Conservation (phyloP, 1,140 invertebrate genomes). For the Temnothorax curvispinosus region DNA sequence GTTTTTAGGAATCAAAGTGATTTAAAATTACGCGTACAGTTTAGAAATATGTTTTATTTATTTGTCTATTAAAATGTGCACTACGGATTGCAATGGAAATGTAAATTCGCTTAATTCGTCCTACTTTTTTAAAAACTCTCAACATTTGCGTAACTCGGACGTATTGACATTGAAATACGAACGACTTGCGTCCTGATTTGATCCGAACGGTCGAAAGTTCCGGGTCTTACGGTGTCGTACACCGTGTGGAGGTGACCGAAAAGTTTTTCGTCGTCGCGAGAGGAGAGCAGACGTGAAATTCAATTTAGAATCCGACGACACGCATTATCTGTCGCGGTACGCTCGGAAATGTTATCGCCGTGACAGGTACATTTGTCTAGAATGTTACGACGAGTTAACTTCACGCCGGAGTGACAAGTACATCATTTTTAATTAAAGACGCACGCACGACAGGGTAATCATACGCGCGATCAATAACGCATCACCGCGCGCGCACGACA, state of each 20-base stretch:
- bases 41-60: not conserved
- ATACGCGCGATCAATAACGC: constrained; percentile 51
- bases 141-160: not conserved
- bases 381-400: constrained; percentile 63
- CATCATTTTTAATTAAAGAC: constrained; percentile 69
- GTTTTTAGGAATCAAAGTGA: not conserved
- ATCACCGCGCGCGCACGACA: constrained; percentile 45
- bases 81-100: not conserved
- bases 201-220: not conserved
- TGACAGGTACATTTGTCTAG: constrained; percentile 71
- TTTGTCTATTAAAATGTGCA: not conserved
- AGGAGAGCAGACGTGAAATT: constrained; percentile 55
- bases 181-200: not conserved
- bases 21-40: constrained; percentile 5
- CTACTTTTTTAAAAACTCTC: not conserved
- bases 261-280: constrained; percentile 32
- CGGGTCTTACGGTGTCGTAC: not conserved
- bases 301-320: constrained; percentile 66
- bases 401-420: constrained; percentile 61
- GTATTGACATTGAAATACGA: not conserved
- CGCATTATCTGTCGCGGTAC: constrained; percentile 67
- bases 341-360: constrained; percentile 65
- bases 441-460: constrained; percentile 44
- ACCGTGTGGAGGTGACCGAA: not conserved
- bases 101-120: not conserved